phyloP scores from a whole-genome alignment of 2,888 invertebrate genomes.

The Zootermopsis nevadensis region DNA sequence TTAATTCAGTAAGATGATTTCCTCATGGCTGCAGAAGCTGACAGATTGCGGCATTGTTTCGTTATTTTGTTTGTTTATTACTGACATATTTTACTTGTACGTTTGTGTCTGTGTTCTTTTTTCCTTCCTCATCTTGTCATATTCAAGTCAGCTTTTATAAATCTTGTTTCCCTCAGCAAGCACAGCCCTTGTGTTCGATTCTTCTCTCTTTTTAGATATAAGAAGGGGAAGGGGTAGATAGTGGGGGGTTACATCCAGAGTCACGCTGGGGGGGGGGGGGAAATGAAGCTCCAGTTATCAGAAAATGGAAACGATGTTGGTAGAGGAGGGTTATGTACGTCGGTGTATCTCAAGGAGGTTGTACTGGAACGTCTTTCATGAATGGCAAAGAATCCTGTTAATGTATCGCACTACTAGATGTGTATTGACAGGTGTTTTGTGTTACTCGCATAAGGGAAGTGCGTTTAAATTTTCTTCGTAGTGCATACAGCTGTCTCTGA shows the following conservation, averaged over 20 bases:
- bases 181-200: conserved; percentile 43
- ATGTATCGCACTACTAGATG: no score
- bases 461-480: no score
- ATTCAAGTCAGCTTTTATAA: conserved; percentile 48
- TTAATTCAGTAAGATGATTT: no score
- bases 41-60: no score
- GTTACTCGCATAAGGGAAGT: not conserved
- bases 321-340: conserved; percentile 27
- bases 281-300: conserved; percentile 30
- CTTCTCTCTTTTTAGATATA: conserved; percentile 40
- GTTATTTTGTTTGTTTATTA: no score
- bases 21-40: no score
- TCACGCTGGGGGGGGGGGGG: conserved; percentile 18
- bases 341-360: conserved; percentile 15
- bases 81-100: no score
- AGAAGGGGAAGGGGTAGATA: conserved; percentile 5
- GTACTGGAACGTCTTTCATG: not conserved
- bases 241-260: conserved; percentile 15
- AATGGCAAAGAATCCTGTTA: not conserved
- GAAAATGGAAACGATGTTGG: conserved; percentile 38
- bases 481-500: no score
- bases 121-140: conserved; percentile 29
- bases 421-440: not conserved
- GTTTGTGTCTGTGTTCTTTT: not conserved
- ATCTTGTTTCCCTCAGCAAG: conserved; percentile 45